These are phyloP conservation scores for Heliornis fulica DNA, from an alignment of 2,113 vertebrate species.

Conservation along the genomic window DNA sequence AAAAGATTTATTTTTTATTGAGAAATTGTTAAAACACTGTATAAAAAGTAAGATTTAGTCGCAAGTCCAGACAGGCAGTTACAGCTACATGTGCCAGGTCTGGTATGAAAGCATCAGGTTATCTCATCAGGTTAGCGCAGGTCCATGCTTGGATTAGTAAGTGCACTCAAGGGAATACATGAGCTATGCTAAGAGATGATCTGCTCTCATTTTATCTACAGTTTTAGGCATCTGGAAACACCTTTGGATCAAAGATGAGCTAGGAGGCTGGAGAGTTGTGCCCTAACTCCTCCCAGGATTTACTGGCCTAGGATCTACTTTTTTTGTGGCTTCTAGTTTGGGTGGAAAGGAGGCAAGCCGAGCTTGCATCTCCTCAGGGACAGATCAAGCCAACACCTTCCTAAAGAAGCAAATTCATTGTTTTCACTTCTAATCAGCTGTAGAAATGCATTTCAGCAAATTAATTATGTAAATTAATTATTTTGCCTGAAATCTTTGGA, in stretches of 20 bases:
- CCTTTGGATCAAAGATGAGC: neutral
- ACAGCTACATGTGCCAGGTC: neutral
- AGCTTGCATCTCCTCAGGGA: neutral
- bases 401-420: neutral
- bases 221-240: neutral
- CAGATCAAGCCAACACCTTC: neutral
- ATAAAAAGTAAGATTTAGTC: neutral
- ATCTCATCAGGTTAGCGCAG: neutral
- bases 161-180: neutral
- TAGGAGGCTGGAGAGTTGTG: neutral
- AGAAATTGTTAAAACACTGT: neutral
- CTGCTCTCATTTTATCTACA: neutral
- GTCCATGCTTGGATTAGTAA: neutral
- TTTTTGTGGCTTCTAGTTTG: neutral
- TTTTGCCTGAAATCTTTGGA: neutral
- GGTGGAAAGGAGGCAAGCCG: neutral
- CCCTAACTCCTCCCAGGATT: neutral
- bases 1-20: neutral
- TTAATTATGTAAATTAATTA: neutral
- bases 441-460: neutral
- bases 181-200: neutral
- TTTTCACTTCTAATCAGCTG: neutral
- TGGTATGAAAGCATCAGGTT: neutral
- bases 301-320: neutral
- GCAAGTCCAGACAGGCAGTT: neutral